Evolutionary conservation across 2,797 vertebrate genomes (phyloP).

Genomic region (Ceryle rudis): DNA sequence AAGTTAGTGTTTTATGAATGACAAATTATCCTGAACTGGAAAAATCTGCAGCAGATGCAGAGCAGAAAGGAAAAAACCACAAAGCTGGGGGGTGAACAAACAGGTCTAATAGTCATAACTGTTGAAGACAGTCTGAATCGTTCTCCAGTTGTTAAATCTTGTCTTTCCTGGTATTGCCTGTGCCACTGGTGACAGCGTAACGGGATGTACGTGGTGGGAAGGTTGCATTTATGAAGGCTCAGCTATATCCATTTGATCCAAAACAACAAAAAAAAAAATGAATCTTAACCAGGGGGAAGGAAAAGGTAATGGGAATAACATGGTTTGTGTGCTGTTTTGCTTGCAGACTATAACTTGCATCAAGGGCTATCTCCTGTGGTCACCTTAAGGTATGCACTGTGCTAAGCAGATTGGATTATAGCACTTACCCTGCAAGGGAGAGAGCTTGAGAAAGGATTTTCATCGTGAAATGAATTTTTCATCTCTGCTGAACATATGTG

Average conservation of each 20-base stretch:
- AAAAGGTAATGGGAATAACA: not conserved
- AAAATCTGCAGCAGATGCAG: not conserved
- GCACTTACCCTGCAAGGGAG: not conserved
- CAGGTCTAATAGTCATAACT: not conserved
- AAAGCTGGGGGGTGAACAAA: not conserved
- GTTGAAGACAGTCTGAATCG: not conserved
- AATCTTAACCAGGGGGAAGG: not conserved
- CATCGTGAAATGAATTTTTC: not conserved
- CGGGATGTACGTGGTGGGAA: not conserved
- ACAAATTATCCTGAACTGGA: not conserved
- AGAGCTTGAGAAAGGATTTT: constrained; percentile 13
- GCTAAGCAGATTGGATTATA: not conserved
- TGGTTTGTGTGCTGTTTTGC: not conserved
- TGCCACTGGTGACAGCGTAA: not conserved
- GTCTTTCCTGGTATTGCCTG: not conserved
- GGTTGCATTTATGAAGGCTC: not conserved
- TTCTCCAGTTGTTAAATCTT: not conserved
- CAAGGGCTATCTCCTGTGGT: not conserved
- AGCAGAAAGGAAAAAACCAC: not conserved
- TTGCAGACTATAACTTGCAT: not conserved
- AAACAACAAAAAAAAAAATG: not conserved
- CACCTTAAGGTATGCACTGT: not conserved
- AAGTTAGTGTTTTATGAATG: not conserved
- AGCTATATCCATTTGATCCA: not conserved
- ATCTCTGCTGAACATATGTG: not conserved